Conservation (phyloP, 1,140 invertebrate genomes). For the Brachionus rotundiformis region DNA sequence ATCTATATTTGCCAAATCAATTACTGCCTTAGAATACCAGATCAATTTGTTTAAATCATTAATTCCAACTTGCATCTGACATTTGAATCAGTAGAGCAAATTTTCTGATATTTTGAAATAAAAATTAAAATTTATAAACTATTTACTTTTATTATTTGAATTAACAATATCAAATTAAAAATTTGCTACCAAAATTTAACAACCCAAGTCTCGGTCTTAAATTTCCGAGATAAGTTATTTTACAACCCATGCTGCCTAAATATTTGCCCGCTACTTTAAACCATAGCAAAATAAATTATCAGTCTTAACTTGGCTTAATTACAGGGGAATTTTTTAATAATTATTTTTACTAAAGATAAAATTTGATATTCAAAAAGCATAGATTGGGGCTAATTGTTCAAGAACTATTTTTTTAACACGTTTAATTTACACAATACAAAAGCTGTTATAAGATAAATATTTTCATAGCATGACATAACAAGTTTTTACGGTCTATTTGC, state of each 20-base stretch:
- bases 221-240: background rate
- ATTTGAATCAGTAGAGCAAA: background rate
- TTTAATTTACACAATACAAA: background rate
- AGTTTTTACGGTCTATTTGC: conserved; percentile 15
- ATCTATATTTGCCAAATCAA: background rate
- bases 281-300: background rate
- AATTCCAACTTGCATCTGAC: background rate
- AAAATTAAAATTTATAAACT: background rate
- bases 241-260: background rate
- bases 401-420: conserved; percentile 17
- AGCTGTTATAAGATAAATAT: conserved; percentile 12
- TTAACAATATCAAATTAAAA: too few relatives aligned
- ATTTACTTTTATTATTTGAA: background rate
- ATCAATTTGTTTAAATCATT: conserved; percentile 11
- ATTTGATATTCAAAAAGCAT: background rate
- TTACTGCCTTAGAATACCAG: background rate
- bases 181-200: background rate
- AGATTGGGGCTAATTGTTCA: background rate
- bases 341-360: background rate
- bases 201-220: background rate
- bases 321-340: background rate
- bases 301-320: background rate
- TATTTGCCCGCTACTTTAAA: conserved; percentile 12
- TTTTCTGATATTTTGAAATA: background rate
- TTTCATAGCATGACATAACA: conserved; percentile 13